Evolutionary conservation across 53 echinoderm and acorn worm species (phyloP), one percentile per base, ranked within the genome.

Genomic region (Luidia sarsii): DNA sequence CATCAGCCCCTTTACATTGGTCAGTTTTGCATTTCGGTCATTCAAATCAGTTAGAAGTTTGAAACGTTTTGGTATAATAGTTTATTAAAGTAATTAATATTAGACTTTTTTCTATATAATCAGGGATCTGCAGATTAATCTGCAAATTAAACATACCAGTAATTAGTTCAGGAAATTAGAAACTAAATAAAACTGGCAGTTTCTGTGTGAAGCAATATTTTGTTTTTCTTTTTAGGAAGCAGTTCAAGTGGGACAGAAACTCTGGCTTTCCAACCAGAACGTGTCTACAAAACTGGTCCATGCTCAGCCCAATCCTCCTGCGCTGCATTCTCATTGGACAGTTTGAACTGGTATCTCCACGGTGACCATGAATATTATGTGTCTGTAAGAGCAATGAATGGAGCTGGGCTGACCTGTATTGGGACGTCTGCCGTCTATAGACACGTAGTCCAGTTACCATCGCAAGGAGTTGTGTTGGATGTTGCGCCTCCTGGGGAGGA

Each of bases 391-490:
- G 87, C 80, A 19, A 19, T 32, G 33, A 87, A 87, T 50, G 59
- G 48, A 6, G 87, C 81, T n/a, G 87, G 87, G 3, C 33, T 87
- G 29, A 19, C 66, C 1, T 61, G 52, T 3, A 50, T 66, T 0
- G 82, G 61, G 41, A 81, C 82, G 20, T 80, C 81, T 0, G 49
- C 61, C 10, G 71, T 64, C 0, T 82, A 73, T 48, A 46, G 54
- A 37, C 68, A 86, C 18, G 39, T 56, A 16, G 41, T 66, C 8
- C 75, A 86, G 56, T 32, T 86, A 46, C 87, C 87, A 36, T 50
- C 71, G 0, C n/a, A 39, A 11, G 87, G 87, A 21, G 82, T 87
- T 52, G 87, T 87, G 6, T 72, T 57, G 23, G 87, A 87, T 65
- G 67, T 86, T 16, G 33, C 86, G 28, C 62, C 69, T 18, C 33